phyloP scores from a whole-genome alignment of 2,888 invertebrate genomes.

The Drosophila buzzatii region DNA sequence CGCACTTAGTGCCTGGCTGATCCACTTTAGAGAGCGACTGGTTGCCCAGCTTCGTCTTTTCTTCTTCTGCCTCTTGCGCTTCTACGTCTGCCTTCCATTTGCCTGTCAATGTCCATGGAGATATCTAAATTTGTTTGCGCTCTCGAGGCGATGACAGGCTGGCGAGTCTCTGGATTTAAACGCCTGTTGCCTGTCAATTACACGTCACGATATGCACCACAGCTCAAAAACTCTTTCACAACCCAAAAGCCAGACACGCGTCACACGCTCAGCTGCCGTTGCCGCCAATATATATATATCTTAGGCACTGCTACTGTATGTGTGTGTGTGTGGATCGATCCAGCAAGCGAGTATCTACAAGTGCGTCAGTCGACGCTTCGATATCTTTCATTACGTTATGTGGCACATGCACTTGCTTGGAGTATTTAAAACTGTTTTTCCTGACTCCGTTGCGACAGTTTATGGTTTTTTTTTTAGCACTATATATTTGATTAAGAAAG shows the following conservation, averaged over 20 bases:
- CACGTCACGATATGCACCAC: slow-evolving; percentile 62
- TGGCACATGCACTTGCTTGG: slow-evolving; percentile 19
- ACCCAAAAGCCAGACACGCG: slow-evolving; percentile 42
- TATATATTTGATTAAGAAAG: not conserved
- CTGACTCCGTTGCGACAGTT: not conserved
- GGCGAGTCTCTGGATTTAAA: slow-evolving; percentile 49
- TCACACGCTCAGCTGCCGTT: slow-evolving; percentile 18
- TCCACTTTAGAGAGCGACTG: slow-evolving; percentile 26
- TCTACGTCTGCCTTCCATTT: not conserved
- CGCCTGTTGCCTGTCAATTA: slow-evolving; percentile 80
- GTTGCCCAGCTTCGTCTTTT: not conserved
- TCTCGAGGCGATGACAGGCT: slow-evolving; percentile 69
- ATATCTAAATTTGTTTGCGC: slow-evolving; percentile 72
- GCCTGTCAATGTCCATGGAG: slow-evolving; percentile 45
- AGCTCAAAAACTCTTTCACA: slow-evolving; percentile 65
- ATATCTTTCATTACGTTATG: slow-evolving; percentile 26
- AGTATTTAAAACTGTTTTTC: slow-evolving; percentile 4
- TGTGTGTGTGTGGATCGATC: not conserved
- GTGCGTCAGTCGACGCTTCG: slow-evolving; percentile 42
- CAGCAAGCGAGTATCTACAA: slow-evolving; percentile 25
- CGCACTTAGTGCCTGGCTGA: slow-evolving; percentile 21
- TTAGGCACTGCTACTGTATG: not conserved
- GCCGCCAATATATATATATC: slow-evolving; percentile 1
- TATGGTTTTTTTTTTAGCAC: not conserved
- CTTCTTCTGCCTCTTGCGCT: not conserved